A percentile compares a stretch with the other conserved stretches of the same genome.
phyloP scores from a whole-genome alignment of 2,113 vertebrate species.

The Cyphomyrus discorhynchus region DNA sequence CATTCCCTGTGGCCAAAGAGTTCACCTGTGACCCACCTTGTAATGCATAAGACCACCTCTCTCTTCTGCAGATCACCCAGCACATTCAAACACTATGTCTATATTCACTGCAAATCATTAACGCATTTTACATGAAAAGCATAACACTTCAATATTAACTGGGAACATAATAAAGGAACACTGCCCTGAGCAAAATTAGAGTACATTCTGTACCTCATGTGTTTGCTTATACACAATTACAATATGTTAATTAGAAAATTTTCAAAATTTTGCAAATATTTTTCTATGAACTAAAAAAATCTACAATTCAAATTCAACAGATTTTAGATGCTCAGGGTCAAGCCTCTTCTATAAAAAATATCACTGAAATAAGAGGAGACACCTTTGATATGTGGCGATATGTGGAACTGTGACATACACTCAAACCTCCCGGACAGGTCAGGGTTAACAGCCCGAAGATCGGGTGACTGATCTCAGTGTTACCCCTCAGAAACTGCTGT shows the following conservation, averaged over 20 bases:
- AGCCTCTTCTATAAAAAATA: neutral
- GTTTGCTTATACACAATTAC: neutral
- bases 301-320: neutral
- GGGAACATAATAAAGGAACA: neutral
- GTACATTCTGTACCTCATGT: neutral
- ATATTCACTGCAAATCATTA: neutral
- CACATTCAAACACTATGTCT: neutral
- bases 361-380: neutral
- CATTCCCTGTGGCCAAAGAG: neutral
- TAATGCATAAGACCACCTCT: neutral
- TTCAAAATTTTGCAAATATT: neutral
- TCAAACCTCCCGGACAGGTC: neutral
- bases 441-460: neutral
- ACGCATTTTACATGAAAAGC: neutral
- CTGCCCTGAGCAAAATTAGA: neutral
- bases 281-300: neutral
- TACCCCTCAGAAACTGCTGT: neutral
- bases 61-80: neutral
- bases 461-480: neutral
- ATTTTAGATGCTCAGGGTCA: neutral
- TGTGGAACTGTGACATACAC: no score
- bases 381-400: neutral
- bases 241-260: neutral
- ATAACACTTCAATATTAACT: neutral
- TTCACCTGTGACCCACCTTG: neutral